Conservation (phyloP, 1,140 invertebrate genomes). For the Apis laboriosa region DNA sequence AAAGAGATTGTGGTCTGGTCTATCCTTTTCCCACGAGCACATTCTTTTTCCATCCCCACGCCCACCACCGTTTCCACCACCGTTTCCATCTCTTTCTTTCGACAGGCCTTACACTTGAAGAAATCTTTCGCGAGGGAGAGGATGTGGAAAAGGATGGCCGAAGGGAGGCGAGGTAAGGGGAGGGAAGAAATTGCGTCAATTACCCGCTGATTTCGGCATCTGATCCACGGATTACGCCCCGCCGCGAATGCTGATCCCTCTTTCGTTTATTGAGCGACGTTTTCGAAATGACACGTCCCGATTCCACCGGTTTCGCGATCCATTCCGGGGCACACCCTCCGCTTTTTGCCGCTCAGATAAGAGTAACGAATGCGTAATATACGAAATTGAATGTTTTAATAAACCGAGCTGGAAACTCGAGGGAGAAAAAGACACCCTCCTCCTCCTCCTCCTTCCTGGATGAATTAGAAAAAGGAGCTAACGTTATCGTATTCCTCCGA, state of each 20-base stretch:
- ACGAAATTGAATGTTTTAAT: constrained; percentile 67
- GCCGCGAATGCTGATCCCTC: constrained; percentile 74
- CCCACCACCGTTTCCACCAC: constrained; percentile 22
- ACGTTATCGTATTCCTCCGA: not conserved
- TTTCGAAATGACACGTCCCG: constrained; percentile 55
- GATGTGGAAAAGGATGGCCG: constrained; percentile 13
- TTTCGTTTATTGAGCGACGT: constrained; percentile 73
- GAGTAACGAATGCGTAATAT: constrained; percentile 62
- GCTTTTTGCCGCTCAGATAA: constrained; percentile 52
- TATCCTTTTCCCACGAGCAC: constrained; percentile 22
- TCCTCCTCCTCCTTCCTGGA: no score
- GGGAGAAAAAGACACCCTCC: not conserved
- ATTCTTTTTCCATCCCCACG: constrained; percentile 6
- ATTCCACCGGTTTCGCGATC: constrained; percentile 28
- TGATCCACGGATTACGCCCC: constrained; percentile 75
- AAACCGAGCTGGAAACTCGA: constrained; percentile 36
- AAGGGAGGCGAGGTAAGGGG: not conserved
- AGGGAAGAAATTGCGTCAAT: constrained; percentile 79
- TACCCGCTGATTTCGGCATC: constrained; percentile 79
- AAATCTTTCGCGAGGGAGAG: constrained; percentile 32
- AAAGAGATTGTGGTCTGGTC: constrained; percentile 63
- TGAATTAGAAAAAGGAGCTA: not conserved
- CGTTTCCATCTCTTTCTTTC: constrained; percentile 28
- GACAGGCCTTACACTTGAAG: constrained; percentile 2
- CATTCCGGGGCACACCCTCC: constrained; percentile 24